phyloP scores from a whole-genome alignment of 2,113 vertebrate species.

The Regulus satrapa region DNA sequence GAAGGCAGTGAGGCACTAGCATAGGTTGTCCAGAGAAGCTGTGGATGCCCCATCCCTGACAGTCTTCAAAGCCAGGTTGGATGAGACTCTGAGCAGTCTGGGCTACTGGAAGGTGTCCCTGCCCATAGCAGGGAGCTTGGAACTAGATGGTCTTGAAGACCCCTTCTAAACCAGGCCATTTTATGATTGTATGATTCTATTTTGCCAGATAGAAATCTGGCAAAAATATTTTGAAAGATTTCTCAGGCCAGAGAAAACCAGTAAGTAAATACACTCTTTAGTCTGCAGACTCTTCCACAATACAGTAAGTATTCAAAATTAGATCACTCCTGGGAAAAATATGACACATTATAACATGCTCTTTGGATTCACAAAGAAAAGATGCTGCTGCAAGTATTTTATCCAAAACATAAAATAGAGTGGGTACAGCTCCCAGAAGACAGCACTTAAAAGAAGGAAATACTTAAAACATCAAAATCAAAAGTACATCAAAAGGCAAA shows the following conservation, averaged over 20 bases:
- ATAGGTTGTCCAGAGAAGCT: not conserved
- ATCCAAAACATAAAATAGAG: conserved; percentile 26
- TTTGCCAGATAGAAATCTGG: too few relatives aligned
- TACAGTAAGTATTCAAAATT: not conserved
- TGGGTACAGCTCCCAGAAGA: not conserved
- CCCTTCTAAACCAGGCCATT: not conserved
- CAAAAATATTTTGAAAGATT: not conserved
- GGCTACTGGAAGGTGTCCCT: not conserved
- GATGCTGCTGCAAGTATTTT: not conserved
- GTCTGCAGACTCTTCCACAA: not conserved
- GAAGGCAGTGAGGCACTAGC: not conserved
- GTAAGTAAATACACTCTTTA: not conserved
- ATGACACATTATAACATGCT: not conserved
- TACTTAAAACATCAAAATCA: conserved; percentile 51
- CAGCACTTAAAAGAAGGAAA: conserved; percentile 35
- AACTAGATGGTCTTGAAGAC: not conserved
- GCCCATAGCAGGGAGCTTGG: not conserved
- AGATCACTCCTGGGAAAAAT: conserved; percentile 7
- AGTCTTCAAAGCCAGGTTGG: not conserved
- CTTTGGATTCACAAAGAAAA: not conserved
- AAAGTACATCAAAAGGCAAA: conserved; percentile 52
- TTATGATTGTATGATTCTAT: not conserved
- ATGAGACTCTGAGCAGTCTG: not conserved
- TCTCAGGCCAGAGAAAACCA: not conserved
- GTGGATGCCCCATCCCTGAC: not conserved